Percentiles rank a stretch among this genome's conserved stretches.
These are phyloP conservation scores for Polylopha cassiicola DNA, from an alignment of 2,888 invertebrate genomes.

Conservation along the genomic window DNA sequence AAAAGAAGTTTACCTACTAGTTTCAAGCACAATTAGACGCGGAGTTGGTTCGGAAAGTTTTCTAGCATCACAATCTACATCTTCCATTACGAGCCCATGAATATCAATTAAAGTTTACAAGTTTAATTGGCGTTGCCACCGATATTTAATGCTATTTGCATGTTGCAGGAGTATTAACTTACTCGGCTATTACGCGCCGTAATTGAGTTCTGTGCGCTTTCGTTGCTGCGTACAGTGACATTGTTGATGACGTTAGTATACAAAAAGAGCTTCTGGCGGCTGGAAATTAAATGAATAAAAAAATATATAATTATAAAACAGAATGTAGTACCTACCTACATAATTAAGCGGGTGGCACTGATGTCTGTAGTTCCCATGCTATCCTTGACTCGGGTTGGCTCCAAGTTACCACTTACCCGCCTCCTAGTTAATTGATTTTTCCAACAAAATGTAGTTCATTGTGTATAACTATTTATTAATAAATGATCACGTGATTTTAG, in stretches of 20 bases:
- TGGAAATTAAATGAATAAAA: slow-evolving; percentile 2
- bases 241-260: slow-evolving; percentile 29
- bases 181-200: slow-evolving; percentile 44
- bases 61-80: slow-evolving; percentile 36
- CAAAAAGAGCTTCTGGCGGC: slow-evolving; percentile 25
- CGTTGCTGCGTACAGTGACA: slow-evolving; percentile 35
- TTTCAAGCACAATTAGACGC: slow-evolving; percentile 41
- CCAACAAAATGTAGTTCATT: slow-evolving; percentile 52
- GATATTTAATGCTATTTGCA: slow-evolving; percentile 64
- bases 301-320: too few relatives aligned
- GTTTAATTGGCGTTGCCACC: slow-evolving; percentile 53
- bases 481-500: slow-evolving; percentile 36
- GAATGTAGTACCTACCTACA: too few relatives aligned
- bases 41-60: slow-evolving; percentile 36
- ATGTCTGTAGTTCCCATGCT: slow-evolving; percentile 40
- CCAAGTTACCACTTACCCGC: slow-evolving; percentile 41
- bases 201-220: slow-evolving; percentile 51
- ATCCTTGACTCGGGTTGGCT: slow-evolving; percentile 31
- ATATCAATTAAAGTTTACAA: slow-evolving; percentile 66
- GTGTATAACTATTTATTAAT: slow-evolving; percentile 45
- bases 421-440: slow-evolving; percentile 50
- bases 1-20: slow-evolving; percentile 22
- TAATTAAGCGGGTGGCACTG: too few relatives aligned
- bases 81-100: slow-evolving; percentile 54
- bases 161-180: slow-evolving; percentile 53